phyloP scores from a whole-genome alignment of 2,113 vertebrate genomes.

The Sceloporus tristichus region DNA sequence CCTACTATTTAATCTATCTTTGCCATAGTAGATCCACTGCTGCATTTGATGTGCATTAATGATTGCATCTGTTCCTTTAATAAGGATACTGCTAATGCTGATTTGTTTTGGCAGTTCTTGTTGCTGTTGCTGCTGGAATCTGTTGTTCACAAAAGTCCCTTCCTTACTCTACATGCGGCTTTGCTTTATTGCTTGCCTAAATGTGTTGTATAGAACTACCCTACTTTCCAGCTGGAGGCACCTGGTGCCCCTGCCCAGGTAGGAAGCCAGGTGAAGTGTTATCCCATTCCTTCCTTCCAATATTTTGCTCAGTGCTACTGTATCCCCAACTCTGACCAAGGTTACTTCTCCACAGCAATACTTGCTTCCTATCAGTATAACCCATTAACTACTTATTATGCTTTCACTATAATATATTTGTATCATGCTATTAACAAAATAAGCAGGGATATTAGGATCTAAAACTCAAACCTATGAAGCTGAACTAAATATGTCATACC shows the following conservation, averaged over 20 bases:
- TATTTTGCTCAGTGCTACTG: neutral
- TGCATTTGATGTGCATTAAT: neutral
- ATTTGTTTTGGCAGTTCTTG: no score
- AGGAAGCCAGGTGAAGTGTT: no score
- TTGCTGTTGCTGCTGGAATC: no score
- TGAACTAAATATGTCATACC: constrained; percentile 14
- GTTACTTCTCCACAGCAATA: neutral
- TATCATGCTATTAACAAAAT: neutral
- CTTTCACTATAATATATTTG: neutral
- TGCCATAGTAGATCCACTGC: neutral
- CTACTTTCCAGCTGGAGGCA: no score
- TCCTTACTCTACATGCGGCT: no score
- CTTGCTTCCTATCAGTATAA: neutral
- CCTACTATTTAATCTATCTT: neutral
- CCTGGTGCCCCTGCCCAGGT: no score
- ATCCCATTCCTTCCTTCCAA: neutral
- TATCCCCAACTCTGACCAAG: neutral
- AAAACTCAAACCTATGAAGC: neutral
- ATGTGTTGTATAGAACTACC: no score
- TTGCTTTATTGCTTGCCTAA: no score
- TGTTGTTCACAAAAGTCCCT: no score
- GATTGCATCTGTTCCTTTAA: neutral
- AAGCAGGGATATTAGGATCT: neutral
- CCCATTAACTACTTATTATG: neutral
- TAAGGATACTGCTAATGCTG: neutral